phyloP scores from a whole-genome alignment of 2,113 vertebrate genomes.

The Trinectes maculatus region DNA sequence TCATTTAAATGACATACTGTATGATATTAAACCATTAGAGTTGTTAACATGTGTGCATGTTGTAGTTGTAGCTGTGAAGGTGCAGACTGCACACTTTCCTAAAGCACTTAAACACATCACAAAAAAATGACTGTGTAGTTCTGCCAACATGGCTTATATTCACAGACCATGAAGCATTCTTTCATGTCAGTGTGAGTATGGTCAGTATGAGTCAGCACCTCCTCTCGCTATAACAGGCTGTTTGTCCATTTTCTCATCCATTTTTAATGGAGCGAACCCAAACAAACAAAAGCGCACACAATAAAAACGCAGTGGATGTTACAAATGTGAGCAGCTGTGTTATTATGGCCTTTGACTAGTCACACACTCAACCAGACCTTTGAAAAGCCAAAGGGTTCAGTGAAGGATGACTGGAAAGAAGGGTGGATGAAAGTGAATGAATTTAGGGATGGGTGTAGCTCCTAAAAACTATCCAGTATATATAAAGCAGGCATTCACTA shows the following conservation, averaged over 20 bases:
- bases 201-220: conserved; percentile 34
- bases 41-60: too few species aligned
- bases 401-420: conserved; percentile 10
- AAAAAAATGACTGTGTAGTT: too few species aligned
- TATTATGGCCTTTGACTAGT: background rate
- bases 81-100: background rate
- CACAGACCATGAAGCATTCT: background rate
- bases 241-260: conserved; percentile 27
- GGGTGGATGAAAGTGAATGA: background rate
- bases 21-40: too few species aligned
- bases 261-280: conserved; percentile 27
- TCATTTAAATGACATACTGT: too few species aligned
- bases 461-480: background rate
- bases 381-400: conserved; percentile 22
- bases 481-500: background rate
- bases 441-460: background rate
- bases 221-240: background rate
- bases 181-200: background rate
- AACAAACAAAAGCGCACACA: conserved; percentile 17
- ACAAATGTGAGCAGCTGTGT: conserved; percentile 26
- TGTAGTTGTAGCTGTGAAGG: background rate
- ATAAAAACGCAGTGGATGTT: conserved; percentile 4
- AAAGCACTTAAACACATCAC: too few species aligned
- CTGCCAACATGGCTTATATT: background rate
- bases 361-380: background rate